Evolutionary conservation across 2,888 invertebrate genomes (phyloP), one percentile per base, ranked within the genome.

Genomic region (Perizoma affinitatum): DNA sequence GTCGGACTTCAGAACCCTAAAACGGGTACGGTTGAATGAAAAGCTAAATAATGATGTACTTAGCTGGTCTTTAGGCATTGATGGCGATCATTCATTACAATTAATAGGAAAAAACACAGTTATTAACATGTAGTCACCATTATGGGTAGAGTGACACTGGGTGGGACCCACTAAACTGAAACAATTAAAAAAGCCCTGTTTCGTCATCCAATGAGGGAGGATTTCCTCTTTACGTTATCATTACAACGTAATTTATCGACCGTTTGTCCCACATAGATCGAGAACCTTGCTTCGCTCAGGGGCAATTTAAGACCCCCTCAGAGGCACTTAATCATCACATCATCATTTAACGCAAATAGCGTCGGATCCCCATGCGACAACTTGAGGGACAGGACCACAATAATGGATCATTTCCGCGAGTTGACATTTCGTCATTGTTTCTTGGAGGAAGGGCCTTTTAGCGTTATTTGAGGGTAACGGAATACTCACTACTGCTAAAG

Each of bases 401-500:
- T 22, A 22, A 90, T 90, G 83, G 86, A 86, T 86, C 80, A 80
- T 83, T 87, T 89, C 89, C 88, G 86, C 82, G 79, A 80, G 76
- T 82, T 81, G 83, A 79, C 79, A 78, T 80, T 79, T 82, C 80
- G 80, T 84, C 80, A 83, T 79, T 22, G 71, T 79, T 73, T 78
- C 70, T 74, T 67, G 63, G 74, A 77, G 75, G 75, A 79, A 75
- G 75, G 67, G 68, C 74, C 75, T 81, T 82, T 82, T 75, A 78
- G 68, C 74, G 69, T 78, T 72, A 82, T 79, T 69, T 65, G 65
- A 73, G 67, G 57, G 66, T 66, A 69, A 67, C 59, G 58, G 58
- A 22, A 58, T 46, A 48, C 43, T 22, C 1, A 22, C 22, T 40
- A 52, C 36, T 54, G 7, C 43, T 49, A 36, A 55, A 55, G 53